phyloP scores from a whole-genome alignment of 2,797 vertebrate genomes.

The Threskiornis aethiopicus region DNA sequence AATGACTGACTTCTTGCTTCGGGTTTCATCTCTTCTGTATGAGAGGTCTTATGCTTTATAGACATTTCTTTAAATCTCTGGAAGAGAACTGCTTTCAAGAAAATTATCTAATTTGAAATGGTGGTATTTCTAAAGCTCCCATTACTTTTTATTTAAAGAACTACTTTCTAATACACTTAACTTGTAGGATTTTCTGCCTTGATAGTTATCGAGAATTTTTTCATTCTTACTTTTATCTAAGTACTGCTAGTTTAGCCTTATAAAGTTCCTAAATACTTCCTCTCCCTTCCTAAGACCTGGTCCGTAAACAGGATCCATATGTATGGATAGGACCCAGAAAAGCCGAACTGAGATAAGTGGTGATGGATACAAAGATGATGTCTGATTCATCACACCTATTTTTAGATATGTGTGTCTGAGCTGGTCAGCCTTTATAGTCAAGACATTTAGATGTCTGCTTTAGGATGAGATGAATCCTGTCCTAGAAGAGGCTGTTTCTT shows the following conservation, averaged over 20 bases:
- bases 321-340: neutral
- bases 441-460: neutral
- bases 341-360: neutral
- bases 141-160: neutral
- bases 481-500: neutral
- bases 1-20: neutral
- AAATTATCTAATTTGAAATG: neutral
- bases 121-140: neutral
- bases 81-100: neutral
- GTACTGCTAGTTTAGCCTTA: neutral
- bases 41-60: neutral
- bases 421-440: neutral
- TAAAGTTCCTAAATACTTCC: neutral
- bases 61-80: neutral
- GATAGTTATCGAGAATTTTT: fast-evolving
- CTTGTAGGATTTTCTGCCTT: neutral
- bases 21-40: neutral
- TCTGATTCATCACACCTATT: neutral
- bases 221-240: neutral
- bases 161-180: neutral
- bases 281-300: neutral
- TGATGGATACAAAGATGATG: neutral
- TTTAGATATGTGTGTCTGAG: neutral
- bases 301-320: neutral
- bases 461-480: neutral